Evolutionary conservation across 2,797 vertebrate genomes (phyloP).

Genomic region (Paguma larvata): DNA sequence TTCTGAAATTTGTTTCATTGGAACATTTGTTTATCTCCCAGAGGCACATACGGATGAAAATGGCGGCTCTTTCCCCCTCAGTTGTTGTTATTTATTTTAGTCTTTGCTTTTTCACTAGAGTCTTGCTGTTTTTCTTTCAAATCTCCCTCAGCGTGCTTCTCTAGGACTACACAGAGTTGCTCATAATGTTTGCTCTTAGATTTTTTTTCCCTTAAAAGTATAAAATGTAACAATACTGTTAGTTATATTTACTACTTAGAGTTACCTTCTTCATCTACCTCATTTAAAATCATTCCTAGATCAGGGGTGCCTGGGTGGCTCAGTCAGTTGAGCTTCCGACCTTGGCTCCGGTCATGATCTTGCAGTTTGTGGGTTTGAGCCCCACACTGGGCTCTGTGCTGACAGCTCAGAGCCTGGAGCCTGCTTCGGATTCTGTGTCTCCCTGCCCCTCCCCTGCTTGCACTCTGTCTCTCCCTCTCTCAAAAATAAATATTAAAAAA

Average conservation of each 20-base stretch:
- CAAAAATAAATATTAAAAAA: too few species aligned
- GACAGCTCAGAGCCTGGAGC: too few species aligned
- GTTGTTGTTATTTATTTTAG: neutral
- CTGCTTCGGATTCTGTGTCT: too few species aligned
- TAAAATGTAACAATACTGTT: constrained; percentile 5
- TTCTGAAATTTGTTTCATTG: neutral
- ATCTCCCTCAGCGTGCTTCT: neutral
- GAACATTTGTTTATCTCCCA: neutral
- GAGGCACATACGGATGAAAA: neutral
- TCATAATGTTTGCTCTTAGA: constrained; percentile 18
- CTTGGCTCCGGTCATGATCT: too few species aligned
- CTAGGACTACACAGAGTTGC: neutral
- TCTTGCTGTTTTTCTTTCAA: neutral
- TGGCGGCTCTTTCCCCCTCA: neutral
- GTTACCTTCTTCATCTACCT: neutral
- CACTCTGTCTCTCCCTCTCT: too few species aligned
- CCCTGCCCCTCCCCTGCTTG: too few species aligned
- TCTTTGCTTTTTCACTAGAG: neutral
- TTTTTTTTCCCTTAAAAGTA: neutral
- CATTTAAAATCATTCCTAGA: neutral
- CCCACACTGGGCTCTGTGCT: too few species aligned
- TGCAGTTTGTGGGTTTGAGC: fast-evolving
- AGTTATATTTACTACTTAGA: neutral
- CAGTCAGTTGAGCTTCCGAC: too few species aligned
- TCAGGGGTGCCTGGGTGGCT: neutral